Evolutionary conservation across 1,140 invertebrate genomes (phyloP), one percentile per base, ranked within the genome.

Genomic region (Sycophaga agraensis): DNA sequence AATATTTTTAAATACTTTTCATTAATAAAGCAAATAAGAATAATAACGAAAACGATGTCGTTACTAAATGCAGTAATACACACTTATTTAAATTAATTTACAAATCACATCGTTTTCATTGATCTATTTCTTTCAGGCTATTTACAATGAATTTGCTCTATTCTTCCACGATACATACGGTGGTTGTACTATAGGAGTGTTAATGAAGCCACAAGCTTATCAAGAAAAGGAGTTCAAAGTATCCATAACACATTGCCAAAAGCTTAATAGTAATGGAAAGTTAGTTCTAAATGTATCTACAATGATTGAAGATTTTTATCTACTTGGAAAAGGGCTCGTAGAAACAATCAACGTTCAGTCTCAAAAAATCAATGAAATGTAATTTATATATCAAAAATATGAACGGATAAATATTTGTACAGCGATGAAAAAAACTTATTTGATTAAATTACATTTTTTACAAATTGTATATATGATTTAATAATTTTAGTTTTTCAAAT

Each of bases 91-190:
- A n/a, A n/a, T n/a, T n/a, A n/a, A n/a, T n/a, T n/a, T n/a, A n/a
- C n/a, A n/a, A 31, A 31, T 31, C 11, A 6, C 4, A 31, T 31
- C 11, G 11, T 31, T 31, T 31, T 31, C 28, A 31, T 6, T 31
- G n/a, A 31, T 31, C 11, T 31, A 31, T 31, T 6, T 31, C 11
- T 85, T 84, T 37, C 68, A 93, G 90, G 82, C 82, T 51, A 84
- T 85, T 51, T 97, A 91, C 76, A 84, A 83, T 4, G 86, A 94
- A 28, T 87, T 88, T 69, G 93, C 91, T 1, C 73, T 94, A 26
- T 97, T 97, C 75, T 96, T 97, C 74, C 87, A 95, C 74, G 91
- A 97, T 77, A 79, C 82, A 0, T 93, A 89, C 81, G 94, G 94
- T 19, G 93, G 93, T 24, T 83, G 85, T 60, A 77, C 86, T 8